Evolutionary conservation across 2,888 invertebrate genomes (phyloP).

Genomic region (Corbicula japonica): DNA sequence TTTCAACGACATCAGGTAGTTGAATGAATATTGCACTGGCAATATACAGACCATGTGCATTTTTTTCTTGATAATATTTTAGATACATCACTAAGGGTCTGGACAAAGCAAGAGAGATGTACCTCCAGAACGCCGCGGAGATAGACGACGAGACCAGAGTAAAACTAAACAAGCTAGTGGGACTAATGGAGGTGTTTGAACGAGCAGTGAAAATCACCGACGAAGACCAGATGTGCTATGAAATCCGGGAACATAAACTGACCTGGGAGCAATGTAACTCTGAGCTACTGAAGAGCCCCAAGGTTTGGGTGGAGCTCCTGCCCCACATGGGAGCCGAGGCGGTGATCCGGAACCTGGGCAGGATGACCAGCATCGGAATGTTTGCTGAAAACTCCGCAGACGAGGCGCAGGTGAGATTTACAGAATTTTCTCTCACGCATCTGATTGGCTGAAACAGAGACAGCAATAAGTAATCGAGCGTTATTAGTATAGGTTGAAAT

Average conservation of each 20-base stretch:
- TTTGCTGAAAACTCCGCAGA: conserved; percentile 54
- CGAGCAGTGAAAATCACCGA: conserved; percentile 69
- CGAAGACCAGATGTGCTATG: conserved; percentile 66
- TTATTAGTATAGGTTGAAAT: too few relatives aligned
- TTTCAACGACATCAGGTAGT: too few relatives aligned
- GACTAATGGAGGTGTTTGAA: conserved; percentile 79
- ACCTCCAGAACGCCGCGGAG: conserved; percentile 31
- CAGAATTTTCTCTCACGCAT: not conserved
- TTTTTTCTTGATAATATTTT: too few relatives aligned
- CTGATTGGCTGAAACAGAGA: not conserved
- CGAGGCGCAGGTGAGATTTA: conserved; percentile 39
- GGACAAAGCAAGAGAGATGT: conserved; percentile 72
- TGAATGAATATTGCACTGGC: too few relatives aligned
- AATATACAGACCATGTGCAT: too few relatives aligned
- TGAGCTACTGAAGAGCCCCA: conserved; percentile 89
- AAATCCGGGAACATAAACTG: conserved; percentile 87
- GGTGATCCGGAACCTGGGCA: conserved; percentile 84
- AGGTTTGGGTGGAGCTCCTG: conserved; percentile 88
- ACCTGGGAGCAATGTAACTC: conserved; percentile 91
- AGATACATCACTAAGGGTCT: conserved; percentile 78
- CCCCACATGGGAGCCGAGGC: conserved; percentile 86
- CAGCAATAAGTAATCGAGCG: not conserved
- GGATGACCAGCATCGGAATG: conserved; percentile 61
- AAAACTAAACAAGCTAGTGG: conserved; percentile 22
- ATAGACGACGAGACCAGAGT: conserved; percentile 17